A percentile compares a stretch with the other conserved stretches of the same genome.
Conservation (phyloP, 2,888 invertebrate genomes). For the Drosophila diplacantha region DNA sequence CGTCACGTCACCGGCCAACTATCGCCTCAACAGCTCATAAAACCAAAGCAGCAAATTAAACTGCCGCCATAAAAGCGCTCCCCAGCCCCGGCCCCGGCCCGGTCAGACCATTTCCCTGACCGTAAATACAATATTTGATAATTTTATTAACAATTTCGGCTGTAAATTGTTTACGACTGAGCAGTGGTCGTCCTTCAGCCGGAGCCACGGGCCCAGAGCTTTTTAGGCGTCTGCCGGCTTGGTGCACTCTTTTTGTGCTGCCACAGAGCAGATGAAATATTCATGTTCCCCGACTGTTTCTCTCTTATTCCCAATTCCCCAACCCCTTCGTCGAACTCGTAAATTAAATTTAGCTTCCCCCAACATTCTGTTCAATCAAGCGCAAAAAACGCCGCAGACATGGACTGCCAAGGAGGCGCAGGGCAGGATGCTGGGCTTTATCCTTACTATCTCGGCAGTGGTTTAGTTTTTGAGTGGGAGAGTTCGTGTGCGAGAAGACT, state of each 20-base stretch:
- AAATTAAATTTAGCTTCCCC: constrained; percentile 69
- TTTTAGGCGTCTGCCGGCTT: constrained; percentile 60
- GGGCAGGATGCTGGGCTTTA: constrained; percentile 31
- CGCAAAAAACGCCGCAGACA: constrained; percentile 65
- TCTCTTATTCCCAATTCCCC: constrained; percentile 31
- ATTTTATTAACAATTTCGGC: constrained; percentile 72
- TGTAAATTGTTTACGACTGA: constrained; percentile 71
- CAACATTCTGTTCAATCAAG: constrained; percentile 72
- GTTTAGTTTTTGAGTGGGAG: constrained; percentile 42
- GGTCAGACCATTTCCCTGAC: constrained; percentile 52
- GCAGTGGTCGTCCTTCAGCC: constrained; percentile 15
- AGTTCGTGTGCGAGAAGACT: constrained; percentile 49
- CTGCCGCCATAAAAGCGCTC: constrained; percentile 58
- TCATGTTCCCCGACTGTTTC: constrained; percentile 49
- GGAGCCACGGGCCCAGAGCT: constrained; percentile 39
- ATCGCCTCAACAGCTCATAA: constrained; percentile 70
- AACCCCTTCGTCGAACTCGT: constrained; percentile 51
- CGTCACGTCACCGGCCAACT: constrained; percentile 38
- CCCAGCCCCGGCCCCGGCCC: constrained; percentile 18
- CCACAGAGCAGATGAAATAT: constrained; percentile 61
- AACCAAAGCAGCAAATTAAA: constrained; percentile 71
- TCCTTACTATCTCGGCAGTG: constrained; percentile 43
- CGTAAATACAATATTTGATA: constrained; percentile 74
- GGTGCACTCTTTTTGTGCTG: constrained; percentile 55
- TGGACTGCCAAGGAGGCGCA: constrained; percentile 40